A percentile compares a stretch with the other conserved stretches of the same genome.
Conservation (phyloP, 2,888 invertebrate species). For the Archaeoteleia sp. region DNA sequence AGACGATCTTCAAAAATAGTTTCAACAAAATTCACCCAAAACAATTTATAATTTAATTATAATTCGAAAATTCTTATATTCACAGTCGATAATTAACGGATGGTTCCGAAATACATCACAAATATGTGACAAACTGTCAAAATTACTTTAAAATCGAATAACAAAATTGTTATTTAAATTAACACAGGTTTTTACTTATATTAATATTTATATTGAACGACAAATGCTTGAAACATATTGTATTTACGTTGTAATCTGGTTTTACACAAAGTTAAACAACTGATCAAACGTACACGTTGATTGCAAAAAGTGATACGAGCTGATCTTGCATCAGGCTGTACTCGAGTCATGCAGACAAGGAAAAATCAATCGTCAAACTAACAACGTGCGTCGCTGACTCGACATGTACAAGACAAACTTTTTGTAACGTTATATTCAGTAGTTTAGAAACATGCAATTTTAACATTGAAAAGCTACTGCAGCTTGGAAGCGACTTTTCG, state of each 20-base stretch:
- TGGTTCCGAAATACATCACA: no score
- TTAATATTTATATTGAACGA: no score
- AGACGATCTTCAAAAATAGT: not conserved
- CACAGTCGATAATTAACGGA: no score
- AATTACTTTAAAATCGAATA: no score
- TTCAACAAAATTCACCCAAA: not conserved
- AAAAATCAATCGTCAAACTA: constrained; percentile 51
- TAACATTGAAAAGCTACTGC: no score
- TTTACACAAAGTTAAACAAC: constrained; percentile 3
- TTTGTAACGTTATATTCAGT: constrained; percentile 20
- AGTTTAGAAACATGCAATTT: constrained; percentile 22
- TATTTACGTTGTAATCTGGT: not conserved
- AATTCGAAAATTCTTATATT: no score
- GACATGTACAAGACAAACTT: constrained; percentile 10
- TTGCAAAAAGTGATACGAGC: constrained; percentile 7
- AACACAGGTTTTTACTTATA: no score
- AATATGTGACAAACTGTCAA: no score
- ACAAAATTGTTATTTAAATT: no score
- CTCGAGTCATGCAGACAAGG: constrained; percentile 31
- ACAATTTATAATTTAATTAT: no score
- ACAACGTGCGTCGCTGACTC: constrained; percentile 36
- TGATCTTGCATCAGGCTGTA: constrained; percentile 27
- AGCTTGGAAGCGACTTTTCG: no score
- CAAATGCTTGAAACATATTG: no score
- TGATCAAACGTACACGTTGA: constrained; percentile 7